Conservation (phyloP, 2,888 invertebrate species). For the Hemithea aestivaria region DNA sequence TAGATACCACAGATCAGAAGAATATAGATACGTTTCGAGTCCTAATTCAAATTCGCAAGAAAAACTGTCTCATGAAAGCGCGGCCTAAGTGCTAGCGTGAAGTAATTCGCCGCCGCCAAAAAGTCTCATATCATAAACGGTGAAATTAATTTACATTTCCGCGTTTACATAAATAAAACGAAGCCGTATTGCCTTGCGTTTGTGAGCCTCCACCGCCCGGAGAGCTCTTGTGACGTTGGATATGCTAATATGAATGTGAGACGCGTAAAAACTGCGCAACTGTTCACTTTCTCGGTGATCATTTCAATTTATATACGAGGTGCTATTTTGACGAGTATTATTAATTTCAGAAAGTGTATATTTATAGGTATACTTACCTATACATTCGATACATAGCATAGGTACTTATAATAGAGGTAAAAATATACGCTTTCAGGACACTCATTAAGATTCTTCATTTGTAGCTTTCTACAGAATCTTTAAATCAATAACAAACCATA, state of each 20-base stretch:
- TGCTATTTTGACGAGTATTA: too few species aligned
- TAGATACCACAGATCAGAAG: slow-evolving; percentile 9
- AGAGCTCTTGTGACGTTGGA: slow-evolving; percentile 36
- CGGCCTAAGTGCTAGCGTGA: slow-evolving; percentile 30
- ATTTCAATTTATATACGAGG: slow-evolving; percentile 42
- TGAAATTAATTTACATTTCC: slow-evolving; percentile 67
- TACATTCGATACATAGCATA: too few species aligned
- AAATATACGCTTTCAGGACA: too few species aligned
- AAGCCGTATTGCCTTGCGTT: slow-evolving; percentile 49
- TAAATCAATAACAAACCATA: too few species aligned
- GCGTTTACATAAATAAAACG: slow-evolving; percentile 61
- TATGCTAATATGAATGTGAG: slow-evolving; percentile 58
- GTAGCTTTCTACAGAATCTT: too few species aligned
- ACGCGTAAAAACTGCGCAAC: slow-evolving; percentile 50
- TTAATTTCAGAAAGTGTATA: too few species aligned
- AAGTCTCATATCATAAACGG: slow-evolving; percentile 58
- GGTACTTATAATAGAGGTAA: too few species aligned
- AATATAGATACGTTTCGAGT: too few species aligned
- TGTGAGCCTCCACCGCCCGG: slow-evolving; percentile 31
- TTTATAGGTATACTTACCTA: too few species aligned
- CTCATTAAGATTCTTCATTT: too few species aligned
- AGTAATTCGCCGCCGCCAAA: slow-evolving; percentile 49
- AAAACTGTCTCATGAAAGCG: slow-evolving; percentile 25
- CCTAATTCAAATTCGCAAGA: slow-evolving; percentile 13
- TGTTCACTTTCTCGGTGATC: slow-evolving; percentile 50